A percentile compares a stretch with the other conserved stretches of the same genome.
Conservation (phyloP, 2,888 invertebrate species). For the Andricus curvator region DNA sequence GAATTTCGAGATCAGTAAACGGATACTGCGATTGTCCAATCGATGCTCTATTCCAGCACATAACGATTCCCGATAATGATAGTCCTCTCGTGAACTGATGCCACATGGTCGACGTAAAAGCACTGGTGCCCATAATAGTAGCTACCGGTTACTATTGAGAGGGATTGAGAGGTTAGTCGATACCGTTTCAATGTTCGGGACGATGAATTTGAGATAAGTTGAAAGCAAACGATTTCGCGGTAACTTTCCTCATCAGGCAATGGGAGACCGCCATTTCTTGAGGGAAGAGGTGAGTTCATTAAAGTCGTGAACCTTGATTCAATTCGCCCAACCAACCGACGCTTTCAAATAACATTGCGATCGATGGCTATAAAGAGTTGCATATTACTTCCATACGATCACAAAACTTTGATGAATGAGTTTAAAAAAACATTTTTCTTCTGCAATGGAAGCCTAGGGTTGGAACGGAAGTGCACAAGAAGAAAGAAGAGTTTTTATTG, state of each 20-base stretch:
- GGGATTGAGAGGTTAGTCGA: constrained; percentile 7
- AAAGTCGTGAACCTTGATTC: not conserved
- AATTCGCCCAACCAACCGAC: not conserved
- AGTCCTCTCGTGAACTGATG: not conserved
- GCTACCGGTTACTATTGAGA: not conserved
- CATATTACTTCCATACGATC: not conserved
- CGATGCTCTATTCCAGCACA: not conserved
- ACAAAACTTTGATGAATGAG: too few relatives aligned
- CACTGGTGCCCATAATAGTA: not conserved
- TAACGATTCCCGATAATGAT: constrained; percentile 3
- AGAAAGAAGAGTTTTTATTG: too few relatives aligned
- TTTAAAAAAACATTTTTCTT: too few relatives aligned
- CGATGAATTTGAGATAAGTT: constrained; percentile 11
- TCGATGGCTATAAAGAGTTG: not conserved
- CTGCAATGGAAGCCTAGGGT: too few relatives aligned
- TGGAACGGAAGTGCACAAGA: too few relatives aligned
- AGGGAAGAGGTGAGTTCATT: not conserved
- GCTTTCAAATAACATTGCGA: not conserved
- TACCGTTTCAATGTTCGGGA: constrained; percentile 1
- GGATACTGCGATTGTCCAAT: not conserved
- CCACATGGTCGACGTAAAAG: constrained; percentile 2
- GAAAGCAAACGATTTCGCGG: not conserved
- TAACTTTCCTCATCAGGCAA: constrained; percentile 8
- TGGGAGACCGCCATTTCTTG: not conserved
- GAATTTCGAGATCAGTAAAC: constrained; percentile 9